Evolutionary conservation across 1,140 invertebrate species (phyloP), one percentile per base, ranked within the genome.

Genomic region (Drosophila setifemur): DNA sequence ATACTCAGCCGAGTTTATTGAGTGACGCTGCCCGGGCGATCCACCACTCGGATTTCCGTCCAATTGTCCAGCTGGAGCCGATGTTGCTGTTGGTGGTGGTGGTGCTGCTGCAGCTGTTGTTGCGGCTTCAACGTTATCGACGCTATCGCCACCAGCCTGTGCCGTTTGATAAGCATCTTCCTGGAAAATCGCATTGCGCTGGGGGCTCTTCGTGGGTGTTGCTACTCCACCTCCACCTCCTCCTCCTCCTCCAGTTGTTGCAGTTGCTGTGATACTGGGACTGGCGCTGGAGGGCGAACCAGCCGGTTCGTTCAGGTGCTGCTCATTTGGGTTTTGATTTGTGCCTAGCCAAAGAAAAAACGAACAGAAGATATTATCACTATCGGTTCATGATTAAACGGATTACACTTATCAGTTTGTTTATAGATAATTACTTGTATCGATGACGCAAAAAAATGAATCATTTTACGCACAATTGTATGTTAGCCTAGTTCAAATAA

Each of bases 321-420:
- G 74, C 52, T 89, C 88, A 89, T 74, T 89, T 77, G 66, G 54
- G 66, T 88, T 88, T 85, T 72, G 78, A 78, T 85, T 89, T 79
- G 83, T 72, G 77, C 81, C 87, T 89, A 42, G 18, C 57, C 14
- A 28, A 12, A 11, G 29, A 53, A 42, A 35, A 50, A 61, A 40
- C 47, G 25, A n/a, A 45, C 21, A 29, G 4, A 60, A 25, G 16
- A 9, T 35, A 60, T 61, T 61, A 58, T 58, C 57, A 58, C 23
- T 64, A 50, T 55, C 9, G 42, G 7, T 33, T 68, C 33, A 44
- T 16, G 53, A 61, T 58, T 58, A 14, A 25, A 35, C 26, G 53
- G 50, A 61, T 61, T 61, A 60, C 55, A 29, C 55, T 42, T 61
- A 64, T 66, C 57, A 66, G 33, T 40, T n/a, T 40, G 40, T 48